Evolutionary conservation across 2,888 invertebrate species (phyloP), one percentile per base, ranked within the genome.

Genomic region (Nycteola revayana): DNA sequence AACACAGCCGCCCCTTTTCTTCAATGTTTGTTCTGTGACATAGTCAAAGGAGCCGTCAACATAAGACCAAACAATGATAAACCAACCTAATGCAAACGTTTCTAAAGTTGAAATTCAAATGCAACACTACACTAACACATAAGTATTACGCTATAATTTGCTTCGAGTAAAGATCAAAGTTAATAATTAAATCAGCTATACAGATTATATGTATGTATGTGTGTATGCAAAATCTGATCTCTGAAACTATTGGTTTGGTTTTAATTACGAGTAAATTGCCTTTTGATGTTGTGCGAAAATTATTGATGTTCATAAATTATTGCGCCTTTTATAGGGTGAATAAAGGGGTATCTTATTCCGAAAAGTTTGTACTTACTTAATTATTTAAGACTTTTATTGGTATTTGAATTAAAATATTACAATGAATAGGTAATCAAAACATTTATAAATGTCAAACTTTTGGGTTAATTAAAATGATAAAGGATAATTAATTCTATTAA

Each of bases 171-270:
- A 41, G 53, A 53, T 53, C 58, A 57, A 53, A 57, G 53, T 39
- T 42, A 36, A 53, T 57, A 57, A 56, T 48, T 53, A 53, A 57
- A 53, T 49, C 49, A 53, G 30, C 37, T 37, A 37, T 37, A 52
- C 47, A 52, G 34, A 57, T 42, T 22, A n/a, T n/a, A n/a, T n/a
- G n/a, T n/a, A n/a, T n/a, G n/a, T 36, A 32, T 28, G 43, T 36
- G 24, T 42, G 36, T 35, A 42, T 28, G 28, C 21, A 27, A 32
- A 41, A 33, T 36, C 28, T 26, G 32, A 50, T 54, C 46, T 35
- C 29, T 7, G n/a, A 39, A 44, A 53, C 38, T 40, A 42, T 44
- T 37, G 35, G 42, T 37, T 56, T 43, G 46, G 36, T 56, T 48
- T 31, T 48, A 56, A 56, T 56, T 56, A n/a, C n/a, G n/a, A n/a